Percentiles rank a stretch among this genome's conserved stretches.
Conservation (phyloP, 2,113 vertebrate genomes). For the Protobothrops flavoviridis region DNA sequence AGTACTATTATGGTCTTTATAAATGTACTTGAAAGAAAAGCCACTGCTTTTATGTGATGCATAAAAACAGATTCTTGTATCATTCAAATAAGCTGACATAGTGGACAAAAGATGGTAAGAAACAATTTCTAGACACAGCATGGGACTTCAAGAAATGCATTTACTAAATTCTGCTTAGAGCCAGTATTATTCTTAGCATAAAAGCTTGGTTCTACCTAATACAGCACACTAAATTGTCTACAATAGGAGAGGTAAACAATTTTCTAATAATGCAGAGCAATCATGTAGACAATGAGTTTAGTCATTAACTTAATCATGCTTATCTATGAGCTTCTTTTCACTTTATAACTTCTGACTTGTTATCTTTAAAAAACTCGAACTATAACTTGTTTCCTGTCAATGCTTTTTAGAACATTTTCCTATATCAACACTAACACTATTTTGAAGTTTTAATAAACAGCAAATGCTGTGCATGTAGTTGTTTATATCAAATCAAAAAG, state of each 20-base stretch:
- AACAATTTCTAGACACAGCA: background rate
- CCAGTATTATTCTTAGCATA: background rate
- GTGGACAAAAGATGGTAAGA: background rate
- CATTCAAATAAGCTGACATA: background rate
- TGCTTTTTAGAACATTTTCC: slow-evolving; percentile 62
- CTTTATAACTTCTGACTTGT: slow-evolving; percentile 35
- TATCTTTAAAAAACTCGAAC: slow-evolving; percentile 47
- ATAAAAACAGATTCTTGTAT: background rate
- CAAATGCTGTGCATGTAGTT: slow-evolving; percentile 52
- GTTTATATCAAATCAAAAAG: slow-evolving; percentile 64
- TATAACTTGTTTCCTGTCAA: slow-evolving; percentile 57
- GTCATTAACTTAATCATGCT: background rate
- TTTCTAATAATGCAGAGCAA: background rate
- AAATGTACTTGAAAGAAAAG: background rate
- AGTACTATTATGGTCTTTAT: background rate
- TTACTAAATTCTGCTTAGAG: background rate
- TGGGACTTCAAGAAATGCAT: background rate
- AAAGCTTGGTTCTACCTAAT: background rate
- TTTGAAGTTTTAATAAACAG: slow-evolving; percentile 64
- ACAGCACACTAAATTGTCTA: background rate
- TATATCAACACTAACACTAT: slow-evolving; percentile 55
- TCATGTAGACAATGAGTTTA: background rate
- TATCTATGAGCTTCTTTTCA: slow-evolving; percentile 40
- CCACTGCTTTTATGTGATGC: background rate
- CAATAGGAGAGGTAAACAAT: background rate